Percentiles rank a stretch among this genome's conserved stretches.
These are phyloP conservation scores for Bovichtus diacanthus DNA, from an alignment of 2,797 vertebrate genomes.

Conservation along the genomic window DNA sequence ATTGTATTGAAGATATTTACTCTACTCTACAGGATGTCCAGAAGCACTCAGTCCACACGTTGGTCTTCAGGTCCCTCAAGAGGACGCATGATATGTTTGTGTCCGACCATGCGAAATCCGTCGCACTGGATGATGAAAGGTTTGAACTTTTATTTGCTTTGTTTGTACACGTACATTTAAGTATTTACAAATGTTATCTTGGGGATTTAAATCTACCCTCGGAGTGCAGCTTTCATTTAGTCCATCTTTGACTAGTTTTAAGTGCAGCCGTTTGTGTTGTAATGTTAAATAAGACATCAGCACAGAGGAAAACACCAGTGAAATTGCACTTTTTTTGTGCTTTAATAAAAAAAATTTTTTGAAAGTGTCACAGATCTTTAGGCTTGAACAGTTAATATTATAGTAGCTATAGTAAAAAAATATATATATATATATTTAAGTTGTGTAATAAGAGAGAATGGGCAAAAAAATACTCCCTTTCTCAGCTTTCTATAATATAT, in stretches of 20 bases:
- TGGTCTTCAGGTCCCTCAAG: slow-evolving; percentile 98
- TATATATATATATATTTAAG: too few species aligned
- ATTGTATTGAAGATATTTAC: background rate
- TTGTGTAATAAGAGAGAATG: background rate
- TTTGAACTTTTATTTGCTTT: background rate
- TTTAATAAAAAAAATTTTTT: background rate
- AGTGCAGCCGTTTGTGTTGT: background rate
- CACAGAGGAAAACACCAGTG: background rate
- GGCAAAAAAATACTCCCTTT: background rate
- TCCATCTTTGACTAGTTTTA: background rate
- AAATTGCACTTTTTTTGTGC: background rate
- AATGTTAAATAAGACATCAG: background rate
- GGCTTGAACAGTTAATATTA: background rate
- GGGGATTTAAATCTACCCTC: background rate
- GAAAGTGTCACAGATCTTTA: too few species aligned
- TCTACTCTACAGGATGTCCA: slow-evolving; percentile 94
- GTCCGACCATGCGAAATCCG: slow-evolving; percentile 93
- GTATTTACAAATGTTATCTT: fast-evolving
- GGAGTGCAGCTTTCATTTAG: background rate
- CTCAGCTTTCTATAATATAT: background rate
- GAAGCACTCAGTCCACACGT: slow-evolving; percentile 98
- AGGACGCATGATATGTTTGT: slow-evolving; percentile 99
- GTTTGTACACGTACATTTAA: background rate
- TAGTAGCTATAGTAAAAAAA: too few species aligned
- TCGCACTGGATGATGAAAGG: slow-evolving; percentile 92